These are phyloP conservation scores for Rutpela maculata DNA, from an alignment of 2,888 invertebrate species.

Conservation along the genomic window DNA sequence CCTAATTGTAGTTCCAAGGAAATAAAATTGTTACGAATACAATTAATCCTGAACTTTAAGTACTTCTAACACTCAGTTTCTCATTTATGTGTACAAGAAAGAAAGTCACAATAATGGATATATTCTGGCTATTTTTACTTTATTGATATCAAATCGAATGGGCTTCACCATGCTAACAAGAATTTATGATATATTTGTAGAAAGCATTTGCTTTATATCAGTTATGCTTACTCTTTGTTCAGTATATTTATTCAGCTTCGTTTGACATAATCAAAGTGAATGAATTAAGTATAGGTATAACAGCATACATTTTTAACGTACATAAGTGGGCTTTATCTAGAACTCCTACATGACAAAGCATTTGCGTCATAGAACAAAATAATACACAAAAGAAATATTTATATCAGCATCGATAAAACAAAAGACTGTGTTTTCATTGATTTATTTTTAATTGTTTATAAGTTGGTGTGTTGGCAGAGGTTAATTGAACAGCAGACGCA, in stretches of 20 bases:
- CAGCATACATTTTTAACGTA: background rate
- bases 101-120: too few species aligned
- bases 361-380: background rate
- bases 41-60: too few species aligned
- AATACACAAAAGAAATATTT: background rate
- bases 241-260: background rate
- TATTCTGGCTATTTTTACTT: too few species aligned
- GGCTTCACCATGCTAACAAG: too few species aligned
- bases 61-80: too few species aligned
- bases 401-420: background rate
- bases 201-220: background rate
- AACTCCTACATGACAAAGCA: background rate
- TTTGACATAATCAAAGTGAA: background rate
- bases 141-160: too few species aligned
- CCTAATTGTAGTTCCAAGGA: too few species aligned
- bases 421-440: background rate
- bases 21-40: too few species aligned
- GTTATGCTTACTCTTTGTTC: background rate
- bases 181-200: too few species aligned
- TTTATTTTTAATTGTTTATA: background rate
- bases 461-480: background rate
- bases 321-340: background rate
- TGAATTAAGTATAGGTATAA: background rate
- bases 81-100: too few species aligned
- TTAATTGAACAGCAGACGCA: background rate